These are phyloP conservation scores for Saccostrea glomerata DNA, from an alignment of 1,140 invertebrate species.

Conservation along the genomic window DNA sequence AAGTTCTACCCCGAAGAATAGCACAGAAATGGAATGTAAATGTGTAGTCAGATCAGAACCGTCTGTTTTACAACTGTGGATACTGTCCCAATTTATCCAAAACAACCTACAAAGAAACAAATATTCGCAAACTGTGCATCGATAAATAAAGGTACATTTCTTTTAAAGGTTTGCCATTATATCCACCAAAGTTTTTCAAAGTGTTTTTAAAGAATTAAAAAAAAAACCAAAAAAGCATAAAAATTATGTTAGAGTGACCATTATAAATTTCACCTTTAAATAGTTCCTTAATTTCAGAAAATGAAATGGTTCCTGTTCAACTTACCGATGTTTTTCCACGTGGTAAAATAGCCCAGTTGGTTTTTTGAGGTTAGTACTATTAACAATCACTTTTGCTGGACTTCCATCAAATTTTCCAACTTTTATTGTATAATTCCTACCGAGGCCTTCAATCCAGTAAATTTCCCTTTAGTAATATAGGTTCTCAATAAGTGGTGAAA, in stretches of 20 bases:
- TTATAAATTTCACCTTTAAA: no score
- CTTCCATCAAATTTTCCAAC: conserved; percentile 19
- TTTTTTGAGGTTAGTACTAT: not conserved
- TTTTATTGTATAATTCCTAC: conserved; percentile 24
- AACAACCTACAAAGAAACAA: conserved; percentile 12
- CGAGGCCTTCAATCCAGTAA: conserved; percentile 43
- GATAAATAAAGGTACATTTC: no score
- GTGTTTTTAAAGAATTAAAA: no score
- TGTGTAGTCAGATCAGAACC: conserved; percentile 18
- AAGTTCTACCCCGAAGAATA: conserved; percentile 38
- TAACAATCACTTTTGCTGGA: not conserved
- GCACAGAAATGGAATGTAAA: not conserved
- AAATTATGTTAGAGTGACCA: no score
- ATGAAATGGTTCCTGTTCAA: not conserved
- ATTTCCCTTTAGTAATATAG: not conserved
- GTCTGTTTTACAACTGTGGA: conserved; percentile 38
- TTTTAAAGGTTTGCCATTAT: no score
- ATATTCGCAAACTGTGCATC: not conserved
- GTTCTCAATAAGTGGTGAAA: not conserved
- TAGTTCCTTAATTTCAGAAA: no score
- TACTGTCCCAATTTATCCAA: conserved; percentile 43
- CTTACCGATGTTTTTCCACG: conserved; percentile 27
- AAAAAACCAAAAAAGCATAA: no score
- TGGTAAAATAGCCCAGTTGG: conserved; percentile 31
- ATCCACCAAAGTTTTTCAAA: no score